Conservation (phyloP, 2,797 vertebrate species). For the Phylloscopus collybita region DNA sequence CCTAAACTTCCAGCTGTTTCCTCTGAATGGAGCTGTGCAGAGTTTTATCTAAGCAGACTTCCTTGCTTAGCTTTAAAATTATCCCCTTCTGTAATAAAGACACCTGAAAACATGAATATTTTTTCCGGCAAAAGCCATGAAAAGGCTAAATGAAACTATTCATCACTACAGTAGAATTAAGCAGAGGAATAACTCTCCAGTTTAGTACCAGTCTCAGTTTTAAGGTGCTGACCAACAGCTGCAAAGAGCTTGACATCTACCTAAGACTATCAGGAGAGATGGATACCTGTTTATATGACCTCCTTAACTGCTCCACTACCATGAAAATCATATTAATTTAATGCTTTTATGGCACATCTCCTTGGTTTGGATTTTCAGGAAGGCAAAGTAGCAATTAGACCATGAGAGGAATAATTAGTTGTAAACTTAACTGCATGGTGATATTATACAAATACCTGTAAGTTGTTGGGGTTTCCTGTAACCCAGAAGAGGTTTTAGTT, state of each 20-base stretch:
- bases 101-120: neutral
- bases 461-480: neutral
- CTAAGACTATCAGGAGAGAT: neutral
- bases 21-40: neutral
- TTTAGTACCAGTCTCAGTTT: neutral
- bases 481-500: neutral
- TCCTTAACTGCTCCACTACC: neutral
- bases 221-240: neutral
- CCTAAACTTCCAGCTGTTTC: slow-evolving; percentile 4
- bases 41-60: neutral
- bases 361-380: neutral
- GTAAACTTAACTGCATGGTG: neutral
- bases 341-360: neutral
- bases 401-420: neutral
- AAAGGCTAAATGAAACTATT: neutral
- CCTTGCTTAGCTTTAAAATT: neutral
- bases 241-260: neutral
- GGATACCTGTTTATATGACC: neutral
- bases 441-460: neutral
- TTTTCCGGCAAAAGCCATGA: neutral
- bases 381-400: neutral
- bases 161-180: neutral
- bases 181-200: neutral
- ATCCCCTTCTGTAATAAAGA: neutral
- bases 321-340: neutral